These are phyloP conservation scores for Abramis brama DNA, from an alignment of 2,113 vertebrate genomes.

Conservation along the genomic window DNA sequence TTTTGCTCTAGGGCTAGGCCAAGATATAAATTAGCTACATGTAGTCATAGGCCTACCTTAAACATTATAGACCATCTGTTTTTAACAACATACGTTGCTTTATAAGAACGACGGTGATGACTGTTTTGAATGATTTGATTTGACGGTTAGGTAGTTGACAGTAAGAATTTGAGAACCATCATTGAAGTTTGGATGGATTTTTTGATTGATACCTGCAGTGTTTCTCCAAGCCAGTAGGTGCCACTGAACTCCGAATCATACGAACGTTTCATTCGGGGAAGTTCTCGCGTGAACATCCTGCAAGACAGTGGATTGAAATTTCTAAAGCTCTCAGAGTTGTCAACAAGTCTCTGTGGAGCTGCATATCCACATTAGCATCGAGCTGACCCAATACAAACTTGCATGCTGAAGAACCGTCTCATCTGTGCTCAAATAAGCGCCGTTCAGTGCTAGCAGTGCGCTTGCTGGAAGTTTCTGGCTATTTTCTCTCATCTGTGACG, in stretches of 20 bases:
- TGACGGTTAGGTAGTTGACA: neutral
- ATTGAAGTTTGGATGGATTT: neutral
- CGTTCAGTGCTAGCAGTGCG: neutral
- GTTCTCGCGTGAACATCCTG: slow-evolving; percentile 48
- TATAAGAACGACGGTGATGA: neutral
- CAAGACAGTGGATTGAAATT: slow-evolving; percentile 29
- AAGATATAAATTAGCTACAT: neutral
- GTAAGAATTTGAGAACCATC: neutral
- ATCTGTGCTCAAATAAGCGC: neutral
- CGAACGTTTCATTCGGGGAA: neutral
- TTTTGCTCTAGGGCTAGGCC: neutral
- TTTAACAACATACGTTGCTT: neutral
- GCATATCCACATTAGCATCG: neutral
- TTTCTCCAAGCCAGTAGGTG: slow-evolving; percentile 42
- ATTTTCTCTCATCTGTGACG: neutral
- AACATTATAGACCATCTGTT: neutral
- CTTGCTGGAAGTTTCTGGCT: neutral
- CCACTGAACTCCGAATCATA: neutral
- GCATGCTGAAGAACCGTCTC: neutral
- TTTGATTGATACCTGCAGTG: neutral
- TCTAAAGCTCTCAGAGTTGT: slow-evolving; percentile 36
- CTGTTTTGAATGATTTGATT: neutral
- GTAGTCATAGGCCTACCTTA: no score
- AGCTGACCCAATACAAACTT: neutral
- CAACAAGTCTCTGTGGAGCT: slow-evolving; percentile 38